Conservation (phyloP, 2,113 vertebrate genomes). For the Anguilla japonica region DNA sequence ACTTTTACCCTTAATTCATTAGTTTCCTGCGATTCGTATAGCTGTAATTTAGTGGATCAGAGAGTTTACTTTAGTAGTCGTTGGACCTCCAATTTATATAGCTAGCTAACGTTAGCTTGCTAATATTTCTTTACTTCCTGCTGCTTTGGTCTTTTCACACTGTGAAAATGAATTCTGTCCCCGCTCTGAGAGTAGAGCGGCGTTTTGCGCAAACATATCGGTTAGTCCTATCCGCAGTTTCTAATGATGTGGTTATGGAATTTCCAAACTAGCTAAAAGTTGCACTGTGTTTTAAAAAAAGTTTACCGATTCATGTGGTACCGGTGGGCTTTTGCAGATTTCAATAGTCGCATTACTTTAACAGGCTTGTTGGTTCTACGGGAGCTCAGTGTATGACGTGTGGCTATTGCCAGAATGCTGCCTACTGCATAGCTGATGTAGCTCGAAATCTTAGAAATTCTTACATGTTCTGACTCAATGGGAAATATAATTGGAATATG, state of each 20-base stretch:
- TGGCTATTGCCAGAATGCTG: too few species aligned
- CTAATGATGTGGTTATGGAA: not conserved
- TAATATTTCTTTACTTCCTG: not conserved
- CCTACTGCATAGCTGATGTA: too few species aligned
- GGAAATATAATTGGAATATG: not conserved
- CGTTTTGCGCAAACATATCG: constrained; percentile 59
- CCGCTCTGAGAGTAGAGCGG: constrained; percentile 59
- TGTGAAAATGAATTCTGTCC: constrained; percentile 50
- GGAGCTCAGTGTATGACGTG: too few species aligned
- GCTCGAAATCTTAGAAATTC: not conserved
- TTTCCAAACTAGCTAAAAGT: not conserved
- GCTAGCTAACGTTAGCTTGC: not conserved
- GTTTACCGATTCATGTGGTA: too few species aligned
- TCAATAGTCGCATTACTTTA: not conserved
- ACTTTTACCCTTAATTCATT: not conserved
- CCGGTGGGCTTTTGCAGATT: too few species aligned
- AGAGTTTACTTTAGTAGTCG: not conserved
- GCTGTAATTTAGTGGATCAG: not conserved
- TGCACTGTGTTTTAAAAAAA: too few species aligned
- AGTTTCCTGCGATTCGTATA: not conserved
- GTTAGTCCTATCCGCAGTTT: constrained; percentile 37
- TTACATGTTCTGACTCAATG: not conserved
- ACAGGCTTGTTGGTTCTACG: not conserved
- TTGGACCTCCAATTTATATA: not conserved
- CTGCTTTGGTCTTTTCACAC: not conserved